Conservation (phyloP, 2,888 invertebrate species). For the Nephrocerus scutellatus region DNA sequence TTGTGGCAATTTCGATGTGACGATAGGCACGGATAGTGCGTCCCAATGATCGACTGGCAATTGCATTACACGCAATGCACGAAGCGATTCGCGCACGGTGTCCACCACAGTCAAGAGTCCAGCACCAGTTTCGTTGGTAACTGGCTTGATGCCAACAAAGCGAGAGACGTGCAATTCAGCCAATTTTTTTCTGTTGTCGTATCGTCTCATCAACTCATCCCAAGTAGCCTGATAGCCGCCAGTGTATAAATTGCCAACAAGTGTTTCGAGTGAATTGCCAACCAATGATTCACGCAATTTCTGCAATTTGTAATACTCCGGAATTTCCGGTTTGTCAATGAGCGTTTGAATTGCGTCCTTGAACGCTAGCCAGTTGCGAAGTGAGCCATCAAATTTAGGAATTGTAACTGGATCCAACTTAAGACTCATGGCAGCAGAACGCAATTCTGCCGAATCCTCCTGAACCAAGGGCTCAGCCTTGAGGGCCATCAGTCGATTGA, state of each 20-base stretch:
- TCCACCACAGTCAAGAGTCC: too few relatives aligned
- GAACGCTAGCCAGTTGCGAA: constrained; percentile 5
- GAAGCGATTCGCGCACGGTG: too few relatives aligned
- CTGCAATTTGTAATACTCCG: constrained; percentile 3
- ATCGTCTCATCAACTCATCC: background rate
- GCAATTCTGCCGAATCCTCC: too few relatives aligned
- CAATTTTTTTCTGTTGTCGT: constrained; percentile 2
- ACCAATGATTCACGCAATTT: constrained; percentile 5
- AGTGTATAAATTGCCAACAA: constrained; percentile 4
- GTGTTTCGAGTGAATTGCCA: background rate
- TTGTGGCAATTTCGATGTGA: too few relatives aligned
- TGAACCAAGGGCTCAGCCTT: too few relatives aligned
- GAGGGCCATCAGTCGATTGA: too few relatives aligned
- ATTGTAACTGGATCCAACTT: constrained; percentile 3
- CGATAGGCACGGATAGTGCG: too few relatives aligned
- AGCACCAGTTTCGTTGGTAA: too few relatives aligned
- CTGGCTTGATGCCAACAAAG: too few relatives aligned
- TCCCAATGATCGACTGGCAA: too few relatives aligned
- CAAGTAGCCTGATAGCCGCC: constrained; percentile 5
- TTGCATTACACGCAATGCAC: too few relatives aligned
- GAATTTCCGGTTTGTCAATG: constrained; percentile 1
- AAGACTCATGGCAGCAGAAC: background rate
- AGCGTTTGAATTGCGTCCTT: constrained; percentile 2
- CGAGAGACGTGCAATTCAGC: constrained; percentile 3
- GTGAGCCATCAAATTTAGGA: constrained; percentile 4